phyloP scores from a whole-genome alignment of 1,140 invertebrate species.

The Odontomachus brunneus region DNA sequence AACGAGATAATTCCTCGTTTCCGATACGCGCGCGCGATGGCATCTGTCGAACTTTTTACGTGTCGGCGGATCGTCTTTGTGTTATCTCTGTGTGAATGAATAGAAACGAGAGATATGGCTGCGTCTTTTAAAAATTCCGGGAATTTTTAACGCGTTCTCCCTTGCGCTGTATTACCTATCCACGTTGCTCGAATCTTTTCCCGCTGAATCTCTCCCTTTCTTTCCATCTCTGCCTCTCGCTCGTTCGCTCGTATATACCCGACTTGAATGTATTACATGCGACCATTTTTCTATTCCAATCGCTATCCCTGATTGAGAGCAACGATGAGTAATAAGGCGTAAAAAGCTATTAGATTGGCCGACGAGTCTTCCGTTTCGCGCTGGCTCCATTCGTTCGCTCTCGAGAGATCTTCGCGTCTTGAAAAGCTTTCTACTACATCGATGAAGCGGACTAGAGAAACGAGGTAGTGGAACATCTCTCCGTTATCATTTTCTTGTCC shows the following conservation, averaged over 20 bases:
- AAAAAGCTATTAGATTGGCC: slow-evolving; percentile 73
- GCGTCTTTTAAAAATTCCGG: slow-evolving; percentile 18
- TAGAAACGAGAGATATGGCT: slow-evolving; percentile 7
- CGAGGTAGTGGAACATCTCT: slow-evolving; percentile 56
- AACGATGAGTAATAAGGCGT: slow-evolving; percentile 75
- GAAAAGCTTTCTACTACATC: slow-evolving; percentile 59
- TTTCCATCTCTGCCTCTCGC: no score
- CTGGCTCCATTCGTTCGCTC: slow-evolving; percentile 39
- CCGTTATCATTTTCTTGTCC: slow-evolving; percentile 48
- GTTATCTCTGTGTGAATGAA: not conserved
- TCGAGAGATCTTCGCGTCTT: slow-evolving; percentile 60
- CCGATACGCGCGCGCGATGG: not conserved
- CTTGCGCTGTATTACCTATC: slow-evolving; percentile 33
- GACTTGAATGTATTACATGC: slow-evolving; percentile 47
- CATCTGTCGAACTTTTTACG: slow-evolving; percentile 5
- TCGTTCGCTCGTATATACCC: not conserved
- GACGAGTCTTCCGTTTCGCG: slow-evolving; percentile 51
- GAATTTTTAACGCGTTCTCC: slow-evolving; percentile 33
- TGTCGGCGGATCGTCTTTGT: slow-evolving; percentile 5
- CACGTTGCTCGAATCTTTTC: not conserved
- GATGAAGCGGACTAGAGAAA: slow-evolving; percentile 52
- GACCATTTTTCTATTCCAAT: slow-evolving; percentile 50
- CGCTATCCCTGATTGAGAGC: slow-evolving; percentile 35
- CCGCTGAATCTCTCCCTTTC: not conserved
- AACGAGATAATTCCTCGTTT: not conserved